A percentile compares a stretch with the other conserved stretches of the same genome.
Evolutionary conservation across 2,888 invertebrate species (phyloP).

Genomic region (Epirrita christyi): DNA sequence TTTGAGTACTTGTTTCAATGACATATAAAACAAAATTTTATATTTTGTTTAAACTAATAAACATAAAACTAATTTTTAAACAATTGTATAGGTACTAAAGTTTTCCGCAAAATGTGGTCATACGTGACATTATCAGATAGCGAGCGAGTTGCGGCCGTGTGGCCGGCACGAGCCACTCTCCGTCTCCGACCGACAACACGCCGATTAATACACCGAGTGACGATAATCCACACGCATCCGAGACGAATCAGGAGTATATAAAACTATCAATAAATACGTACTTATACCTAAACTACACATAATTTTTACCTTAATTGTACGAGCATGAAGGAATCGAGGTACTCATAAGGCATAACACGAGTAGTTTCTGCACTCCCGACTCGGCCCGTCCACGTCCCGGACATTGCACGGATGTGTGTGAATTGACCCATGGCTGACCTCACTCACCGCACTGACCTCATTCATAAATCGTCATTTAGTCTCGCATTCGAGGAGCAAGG

Average conservation of each 20-base stretch:
- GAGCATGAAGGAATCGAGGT: too few species aligned
- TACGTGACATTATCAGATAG: conserved; percentile 16
- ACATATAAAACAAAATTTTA: too few species aligned
- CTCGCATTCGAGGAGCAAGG: conserved; percentile 68
- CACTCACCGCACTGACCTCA: conserved; percentile 76
- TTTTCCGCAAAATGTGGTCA: conserved; percentile 20
- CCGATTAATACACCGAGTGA: conserved; percentile 11
- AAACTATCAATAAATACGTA: too few species aligned
- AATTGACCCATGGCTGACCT: conserved; percentile 49
- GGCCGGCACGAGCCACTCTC: conserved; percentile 62
- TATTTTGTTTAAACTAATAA: too few species aligned
- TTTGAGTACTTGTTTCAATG: too few species aligned
- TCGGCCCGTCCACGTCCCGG: background rate
- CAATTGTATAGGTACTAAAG: background rate
- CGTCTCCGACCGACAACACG: conserved; percentile 25
- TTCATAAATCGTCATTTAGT: conserved; percentile 81
- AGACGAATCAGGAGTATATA: background rate
- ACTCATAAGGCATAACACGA: too few species aligned
- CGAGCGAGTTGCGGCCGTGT: conserved; percentile 51
- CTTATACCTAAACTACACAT: too few species aligned
- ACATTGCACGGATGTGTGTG: conserved; percentile 15
- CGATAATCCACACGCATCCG: conserved; percentile 11
- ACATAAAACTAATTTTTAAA: too few species aligned
- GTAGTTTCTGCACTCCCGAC: background rate
- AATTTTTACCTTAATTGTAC: too few species aligned